Percentiles rank a stretch among this genome's conserved stretches.
Conservation (phyloP, 2,888 invertebrate species). For the Actias luna region DNA sequence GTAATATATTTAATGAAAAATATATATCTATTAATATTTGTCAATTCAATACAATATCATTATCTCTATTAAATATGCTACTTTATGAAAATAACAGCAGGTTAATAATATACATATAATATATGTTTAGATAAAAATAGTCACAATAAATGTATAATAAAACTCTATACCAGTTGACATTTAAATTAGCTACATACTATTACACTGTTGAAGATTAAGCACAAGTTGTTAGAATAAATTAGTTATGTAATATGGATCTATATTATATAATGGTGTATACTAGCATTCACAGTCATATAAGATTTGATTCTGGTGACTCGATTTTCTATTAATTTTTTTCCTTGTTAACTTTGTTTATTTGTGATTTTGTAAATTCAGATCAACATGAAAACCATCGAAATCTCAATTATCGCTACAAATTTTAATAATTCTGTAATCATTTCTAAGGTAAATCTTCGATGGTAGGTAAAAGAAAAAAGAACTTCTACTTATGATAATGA, state of each 20-base stretch:
- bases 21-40: too few species aligned
- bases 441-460: not conserved
- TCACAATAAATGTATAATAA: not conserved
- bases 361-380: not conserved
- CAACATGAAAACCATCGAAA: not conserved
- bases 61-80: too few species aligned
- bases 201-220: not conserved
- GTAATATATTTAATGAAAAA: too few species aligned
- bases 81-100: too few species aligned
- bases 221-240: slow-evolving; percentile 1
- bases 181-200: not conserved
- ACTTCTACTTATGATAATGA: too few species aligned
- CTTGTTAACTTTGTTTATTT: not conserved
- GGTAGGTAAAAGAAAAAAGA: too few species aligned
- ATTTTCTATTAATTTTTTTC: not conserved
- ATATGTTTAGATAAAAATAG: too few species aligned
- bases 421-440: not conserved
- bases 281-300: not conserved
- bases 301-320: not conserved
- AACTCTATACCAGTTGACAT: not conserved
- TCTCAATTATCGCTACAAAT: too few species aligned
- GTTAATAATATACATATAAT: too few species aligned
- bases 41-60: too few species aligned
- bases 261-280: not conserved
- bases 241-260: not conserved